Conservation (phyloP, 2,888 invertebrate species). For the Erebia palarica region DNA sequence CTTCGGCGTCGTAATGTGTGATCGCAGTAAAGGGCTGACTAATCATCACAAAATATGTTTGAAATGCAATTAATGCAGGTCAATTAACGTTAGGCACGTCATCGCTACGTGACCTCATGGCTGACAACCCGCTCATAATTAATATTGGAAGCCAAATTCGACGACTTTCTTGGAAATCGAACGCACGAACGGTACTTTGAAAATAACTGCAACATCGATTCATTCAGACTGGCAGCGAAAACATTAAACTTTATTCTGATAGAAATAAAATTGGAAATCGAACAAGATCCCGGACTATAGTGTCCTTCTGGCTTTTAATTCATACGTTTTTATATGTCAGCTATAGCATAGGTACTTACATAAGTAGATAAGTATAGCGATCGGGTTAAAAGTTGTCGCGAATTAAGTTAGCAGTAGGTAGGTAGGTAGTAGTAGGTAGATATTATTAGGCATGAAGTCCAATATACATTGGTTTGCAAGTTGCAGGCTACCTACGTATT, state of each 20-base stretch:
- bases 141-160: slow-evolving; percentile 33
- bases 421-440: no score
- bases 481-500: no score
- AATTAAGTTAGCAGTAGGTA: not conserved
- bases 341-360: not conserved
- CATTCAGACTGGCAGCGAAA: not conserved
- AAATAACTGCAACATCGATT: slow-evolving; percentile 21
- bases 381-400: not conserved
- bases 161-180: slow-evolving; percentile 36
- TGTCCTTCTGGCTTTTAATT: slow-evolving; percentile 2
- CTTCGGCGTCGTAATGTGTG: no score
- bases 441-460: no score
- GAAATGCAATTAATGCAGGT: not conserved
- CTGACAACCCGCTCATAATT: slow-evolving; percentile 26
- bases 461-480: no score
- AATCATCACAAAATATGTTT: not conserved
- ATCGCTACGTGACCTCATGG: slow-evolving; percentile 32
- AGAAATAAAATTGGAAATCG: not conserved
- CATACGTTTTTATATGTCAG: not conserved
- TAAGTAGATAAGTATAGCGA: no score
- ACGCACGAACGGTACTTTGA: slow-evolving; percentile 28
- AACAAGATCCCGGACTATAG: not conserved
- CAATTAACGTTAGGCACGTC: slow-evolving; percentile 27
- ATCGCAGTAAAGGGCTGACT: no score
- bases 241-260: slow-evolving; percentile 1